Base-by-base conservation (phyloP, 2,888 invertebrate species). In the Trichopria drosophilae region DNA sequence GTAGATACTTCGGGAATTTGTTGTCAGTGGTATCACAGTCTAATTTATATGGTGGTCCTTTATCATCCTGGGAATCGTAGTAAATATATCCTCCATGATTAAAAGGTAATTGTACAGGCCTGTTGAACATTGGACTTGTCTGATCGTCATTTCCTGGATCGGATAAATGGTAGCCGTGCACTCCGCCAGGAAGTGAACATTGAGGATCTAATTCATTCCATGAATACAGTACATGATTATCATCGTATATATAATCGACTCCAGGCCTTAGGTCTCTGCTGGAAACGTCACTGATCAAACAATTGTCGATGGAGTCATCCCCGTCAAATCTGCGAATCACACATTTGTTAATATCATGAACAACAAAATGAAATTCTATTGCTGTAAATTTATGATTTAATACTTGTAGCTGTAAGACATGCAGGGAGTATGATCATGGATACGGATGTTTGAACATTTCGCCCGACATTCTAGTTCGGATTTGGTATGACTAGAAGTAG, bases 201-300 rank as follows among this genome's bases (percentile, higher is more conserved):
- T 83, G 81, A 12, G 87, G 85, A 67, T 89, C 88, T 60, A 86
- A 84, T 34, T 87, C 82, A 65, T 90, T 88, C 82, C 89, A 91
- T 0, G 89, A 85, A 61, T 88, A 90, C 19, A 88, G 74, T 81
- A 87, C 84, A 60, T 85, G 85, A 50, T 86, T 83, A 0, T 79
- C 75, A 26, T 89, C 87, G 46, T 83, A 82, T 0, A 81, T 78
- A 61, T 88, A 91, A 68, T 91, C 90, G 0, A 87, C 80, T 49
- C 86, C 85, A 6, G 83, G 81, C 62, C 88, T 82, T 0, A 89
- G 76, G 68, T 90, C 91, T 63, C 86, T 84, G 64, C 87, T 84
- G 34, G 87, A 83, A 12, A 90, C 83, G 66, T 90, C 90, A 1
- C 90, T 89, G 43, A 91, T 79, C 28, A 87, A 81, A 61, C 91